These are phyloP conservation scores for Pecten maximus DNA, from an alignment of 2,888 invertebrate species.

Conservation along the genomic window DNA sequence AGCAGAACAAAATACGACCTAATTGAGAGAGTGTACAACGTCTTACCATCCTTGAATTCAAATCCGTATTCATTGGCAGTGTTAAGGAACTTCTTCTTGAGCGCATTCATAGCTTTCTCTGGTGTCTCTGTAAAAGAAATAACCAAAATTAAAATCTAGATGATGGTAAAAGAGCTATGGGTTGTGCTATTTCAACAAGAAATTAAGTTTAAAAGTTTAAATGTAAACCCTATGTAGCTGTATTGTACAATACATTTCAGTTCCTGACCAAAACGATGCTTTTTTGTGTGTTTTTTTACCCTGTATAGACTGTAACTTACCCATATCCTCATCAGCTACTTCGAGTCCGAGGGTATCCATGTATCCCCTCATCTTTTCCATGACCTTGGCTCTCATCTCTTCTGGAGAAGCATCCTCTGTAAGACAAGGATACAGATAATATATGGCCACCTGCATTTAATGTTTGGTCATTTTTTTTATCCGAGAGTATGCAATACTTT, in stretches of 20 bases:
- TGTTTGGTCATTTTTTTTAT: too few relatives aligned
- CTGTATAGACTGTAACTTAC: neutral
- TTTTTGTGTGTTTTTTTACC: too few relatives aligned
- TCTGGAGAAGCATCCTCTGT: slow-evolving; percentile 44
- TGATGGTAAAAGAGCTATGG: neutral
- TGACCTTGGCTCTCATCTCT: slow-evolving; percentile 36
- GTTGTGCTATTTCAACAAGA: too few relatives aligned
- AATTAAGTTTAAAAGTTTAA: too few relatives aligned
- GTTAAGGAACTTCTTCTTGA: slow-evolving; percentile 41
- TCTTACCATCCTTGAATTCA: slow-evolving; percentile 40
- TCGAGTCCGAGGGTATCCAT: neutral
- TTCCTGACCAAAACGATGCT: too few relatives aligned
- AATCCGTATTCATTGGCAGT: slow-evolving; percentile 47
- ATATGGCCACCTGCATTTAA: too few relatives aligned
- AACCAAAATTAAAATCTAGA: neutral
- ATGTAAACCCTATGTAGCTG: too few relatives aligned
- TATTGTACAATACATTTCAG: too few relatives aligned
- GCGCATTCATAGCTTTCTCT: slow-evolving; percentile 43
- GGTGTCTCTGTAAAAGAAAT: slow-evolving; percentile 41
- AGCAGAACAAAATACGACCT: too few relatives aligned
- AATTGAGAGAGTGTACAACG: too few relatives aligned
- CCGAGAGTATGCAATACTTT: too few relatives aligned
- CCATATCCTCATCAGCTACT: neutral
- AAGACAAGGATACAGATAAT: neutral
- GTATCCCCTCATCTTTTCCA: slow-evolving; percentile 44